phyloP scores from a whole-genome alignment of 2,113 vertebrate species.

The Dicentrarchus labrax region DNA sequence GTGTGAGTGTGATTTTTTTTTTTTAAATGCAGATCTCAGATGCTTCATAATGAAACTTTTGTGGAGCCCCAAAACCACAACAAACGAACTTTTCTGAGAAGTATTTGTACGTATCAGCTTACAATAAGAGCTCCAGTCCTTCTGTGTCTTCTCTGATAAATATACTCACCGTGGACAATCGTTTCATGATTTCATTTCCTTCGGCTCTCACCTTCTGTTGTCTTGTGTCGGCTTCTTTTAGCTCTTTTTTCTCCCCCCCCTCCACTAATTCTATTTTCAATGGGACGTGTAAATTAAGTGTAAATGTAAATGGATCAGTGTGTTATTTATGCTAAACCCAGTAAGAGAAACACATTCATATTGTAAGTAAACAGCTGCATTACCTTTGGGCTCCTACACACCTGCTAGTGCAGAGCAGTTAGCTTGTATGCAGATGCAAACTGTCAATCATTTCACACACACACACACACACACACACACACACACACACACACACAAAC shows the following conservation, averaged over 20 bases:
- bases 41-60: slow-evolving; percentile 83
- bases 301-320: slow-evolving; percentile 65
- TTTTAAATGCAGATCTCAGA: slow-evolving; percentile 71
- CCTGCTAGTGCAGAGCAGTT: slow-evolving; percentile 77
- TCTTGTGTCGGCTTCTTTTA: neutral
- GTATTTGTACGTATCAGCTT: slow-evolving; percentile 65
- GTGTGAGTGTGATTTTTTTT: slow-evolving; percentile 20
- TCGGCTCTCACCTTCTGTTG: neutral
- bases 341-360: slow-evolving; percentile 50
- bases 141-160: slow-evolving; percentile 14
- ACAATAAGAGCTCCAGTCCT: slow-evolving; percentile 71
- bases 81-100: slow-evolving; percentile 84
- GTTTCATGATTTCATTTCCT: neutral
- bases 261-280: slow-evolving; percentile 57
- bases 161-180: slow-evolving; percentile 4
- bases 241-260: neutral
- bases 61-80: slow-evolving; percentile 81
- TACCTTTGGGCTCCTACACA: slow-evolving; percentile 79
- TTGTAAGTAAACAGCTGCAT: slow-evolving; percentile 75
- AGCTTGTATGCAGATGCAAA: slow-evolving; percentile 75
- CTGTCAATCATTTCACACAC: slow-evolving; percentile 74
- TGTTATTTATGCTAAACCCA: slow-evolving; percentile 68
- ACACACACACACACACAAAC: neutral
- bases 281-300: slow-evolving; percentile 69
- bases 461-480: slow-evolving; percentile 14